Conservation (phyloP, 2,888 invertebrate species). For the Scaptomyza parva region DNA sequence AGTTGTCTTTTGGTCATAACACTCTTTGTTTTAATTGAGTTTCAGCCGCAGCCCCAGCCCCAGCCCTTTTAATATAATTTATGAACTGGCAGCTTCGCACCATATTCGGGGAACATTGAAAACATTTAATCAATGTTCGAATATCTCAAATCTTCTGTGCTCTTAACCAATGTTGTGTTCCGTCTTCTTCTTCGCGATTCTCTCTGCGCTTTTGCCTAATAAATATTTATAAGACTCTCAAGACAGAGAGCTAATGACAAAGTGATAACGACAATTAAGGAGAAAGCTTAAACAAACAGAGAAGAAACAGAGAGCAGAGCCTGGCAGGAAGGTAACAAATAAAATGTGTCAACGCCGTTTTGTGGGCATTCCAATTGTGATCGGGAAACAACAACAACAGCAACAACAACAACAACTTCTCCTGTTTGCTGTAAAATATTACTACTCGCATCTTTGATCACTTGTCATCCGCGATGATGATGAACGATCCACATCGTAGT, state of each 20-base stretch:
- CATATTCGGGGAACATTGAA: slow-evolving; percentile 69
- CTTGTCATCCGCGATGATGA: slow-evolving; percentile 77
- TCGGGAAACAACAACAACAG: slow-evolving; percentile 34
- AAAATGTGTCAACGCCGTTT: slow-evolving; percentile 72
- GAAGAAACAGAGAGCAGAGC: slow-evolving; percentile 15
- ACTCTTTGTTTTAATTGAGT: slow-evolving; percentile 77
- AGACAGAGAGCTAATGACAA: slow-evolving; percentile 72
- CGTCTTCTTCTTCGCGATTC: too few relatives aligned
- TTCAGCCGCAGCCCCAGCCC: too few relatives aligned
- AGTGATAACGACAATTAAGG: slow-evolving; percentile 80
- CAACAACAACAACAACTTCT: slow-evolving; percentile 42
- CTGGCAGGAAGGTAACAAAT: slow-evolving; percentile 37
- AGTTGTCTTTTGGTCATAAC: slow-evolving; percentile 55
- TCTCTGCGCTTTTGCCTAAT: slow-evolving; percentile 36
- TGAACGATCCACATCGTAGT: slow-evolving; percentile 71
- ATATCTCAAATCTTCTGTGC: slow-evolving; percentile 72
- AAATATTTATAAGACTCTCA: slow-evolving; percentile 72
- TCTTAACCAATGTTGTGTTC: slow-evolving; percentile 44
- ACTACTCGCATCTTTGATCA: slow-evolving; percentile 75
- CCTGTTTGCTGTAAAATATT: slow-evolving; percentile 72
- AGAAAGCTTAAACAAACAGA: slow-evolving; percentile 66
- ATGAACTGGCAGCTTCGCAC: slow-evolving; percentile 59
- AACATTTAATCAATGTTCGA: slow-evolving; percentile 79
- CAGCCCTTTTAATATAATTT: slow-evolving; percentile 71
- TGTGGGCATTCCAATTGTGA: slow-evolving; percentile 51